Conservation (phyloP, 2,797 vertebrate genomes). For the Carduelis carduelis region DNA sequence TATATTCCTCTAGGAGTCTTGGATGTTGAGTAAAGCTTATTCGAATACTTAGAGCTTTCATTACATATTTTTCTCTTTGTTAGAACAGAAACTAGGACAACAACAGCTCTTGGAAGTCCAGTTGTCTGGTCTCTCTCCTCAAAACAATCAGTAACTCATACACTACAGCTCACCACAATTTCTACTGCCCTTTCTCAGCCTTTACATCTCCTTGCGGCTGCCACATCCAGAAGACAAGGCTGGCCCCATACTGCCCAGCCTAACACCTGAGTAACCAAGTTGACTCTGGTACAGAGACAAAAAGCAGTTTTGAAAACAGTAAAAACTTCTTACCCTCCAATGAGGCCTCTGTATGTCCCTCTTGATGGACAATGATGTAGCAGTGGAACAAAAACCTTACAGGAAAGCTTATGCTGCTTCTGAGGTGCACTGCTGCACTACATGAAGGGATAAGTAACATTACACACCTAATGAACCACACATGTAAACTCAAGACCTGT, state of each 20-base stretch:
- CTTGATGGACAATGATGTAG: background rate
- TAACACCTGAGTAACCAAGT: background rate
- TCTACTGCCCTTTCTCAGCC: background rate
- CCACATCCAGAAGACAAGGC: background rate
- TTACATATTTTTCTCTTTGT: background rate
- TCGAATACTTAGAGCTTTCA: background rate
- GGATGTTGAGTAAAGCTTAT: background rate
- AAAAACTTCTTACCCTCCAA: background rate
- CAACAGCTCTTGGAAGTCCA: background rate
- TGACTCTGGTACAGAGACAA: background rate
- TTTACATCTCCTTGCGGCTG: background rate
- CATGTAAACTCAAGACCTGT: background rate
- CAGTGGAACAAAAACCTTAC: background rate
- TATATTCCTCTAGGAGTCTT: background rate
- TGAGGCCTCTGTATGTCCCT: background rate
- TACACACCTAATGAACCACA: background rate
- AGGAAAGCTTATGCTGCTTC: background rate
- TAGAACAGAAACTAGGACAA: background rate
- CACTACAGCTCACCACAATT: background rate
- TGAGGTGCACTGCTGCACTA: background rate
- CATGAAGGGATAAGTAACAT: background rate
- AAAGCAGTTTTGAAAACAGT: background rate
- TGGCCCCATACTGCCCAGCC: background rate
- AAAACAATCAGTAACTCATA: background rate
- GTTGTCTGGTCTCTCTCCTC: background rate